These are phyloP conservation scores for Syngnathus acus DNA, from an alignment of 2,797 vertebrate genomes.

Conservation along the genomic window DNA sequence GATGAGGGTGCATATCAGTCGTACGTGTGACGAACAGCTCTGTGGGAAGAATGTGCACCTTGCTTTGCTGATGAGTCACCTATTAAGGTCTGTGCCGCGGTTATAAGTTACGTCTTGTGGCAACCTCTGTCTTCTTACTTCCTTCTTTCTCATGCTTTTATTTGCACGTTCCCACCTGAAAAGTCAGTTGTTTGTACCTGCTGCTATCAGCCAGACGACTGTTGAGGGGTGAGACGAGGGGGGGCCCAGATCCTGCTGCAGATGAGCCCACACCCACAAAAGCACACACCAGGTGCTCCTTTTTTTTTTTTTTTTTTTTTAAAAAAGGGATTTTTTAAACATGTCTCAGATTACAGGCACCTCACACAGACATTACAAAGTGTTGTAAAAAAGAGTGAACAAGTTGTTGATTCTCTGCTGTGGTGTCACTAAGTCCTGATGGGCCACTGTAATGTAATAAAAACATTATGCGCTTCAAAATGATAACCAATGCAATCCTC, in stretches of 20 bases:
- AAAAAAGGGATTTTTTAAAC: background rate
- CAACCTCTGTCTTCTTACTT: background rate
- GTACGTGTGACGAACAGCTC: background rate
- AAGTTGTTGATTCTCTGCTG: background rate
- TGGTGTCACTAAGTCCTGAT: background rate
- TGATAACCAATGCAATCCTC: background rate
- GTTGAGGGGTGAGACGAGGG: background rate
- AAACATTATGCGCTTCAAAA: background rate
- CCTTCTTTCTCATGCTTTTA: background rate
- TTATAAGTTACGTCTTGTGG: background rate
- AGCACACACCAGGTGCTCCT: conserved; percentile 1
- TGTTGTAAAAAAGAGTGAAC: background rate
- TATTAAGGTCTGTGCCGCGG: background rate
- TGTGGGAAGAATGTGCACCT: background rate
- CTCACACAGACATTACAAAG: background rate
- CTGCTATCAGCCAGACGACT: background rate
- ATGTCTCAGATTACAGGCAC: background rate
- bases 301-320: background rate
- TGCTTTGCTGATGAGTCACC: background rate
- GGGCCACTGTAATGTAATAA: background rate
- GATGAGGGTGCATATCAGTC: background rate
- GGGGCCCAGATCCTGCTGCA: background rate
- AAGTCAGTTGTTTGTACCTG: background rate
- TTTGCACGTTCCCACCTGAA: background rate
- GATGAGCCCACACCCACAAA: conserved; percentile 3